Evolutionary conservation across 2,113 vertebrate genomes (phyloP).

Genomic region (Ranitomeya imitator): DNA sequence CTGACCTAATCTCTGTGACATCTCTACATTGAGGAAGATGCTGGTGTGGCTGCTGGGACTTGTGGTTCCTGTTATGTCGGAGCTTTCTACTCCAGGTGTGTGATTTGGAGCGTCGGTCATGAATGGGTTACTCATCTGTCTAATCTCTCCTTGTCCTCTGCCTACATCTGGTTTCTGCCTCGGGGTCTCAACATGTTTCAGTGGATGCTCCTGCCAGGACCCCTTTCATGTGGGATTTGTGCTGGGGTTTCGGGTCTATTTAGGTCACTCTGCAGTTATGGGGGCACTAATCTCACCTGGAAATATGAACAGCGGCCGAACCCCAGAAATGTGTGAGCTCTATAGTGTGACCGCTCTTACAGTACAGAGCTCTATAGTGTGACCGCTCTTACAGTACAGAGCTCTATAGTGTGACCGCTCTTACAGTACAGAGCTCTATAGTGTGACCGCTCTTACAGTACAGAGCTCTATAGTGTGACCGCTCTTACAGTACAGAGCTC

Average conservation of each 20-base stretch:
- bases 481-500: too few relatives aligned
- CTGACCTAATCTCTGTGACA: not conserved
- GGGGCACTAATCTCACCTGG: not conserved
- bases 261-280: not conserved
- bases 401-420: too few relatives aligned
- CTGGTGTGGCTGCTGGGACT: not conserved
- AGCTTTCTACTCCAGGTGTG: constrained; percentile 18
- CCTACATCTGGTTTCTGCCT: not conserved
- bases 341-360: too few relatives aligned
- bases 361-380: too few relatives aligned
- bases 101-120: not conserved
- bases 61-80: not conserved
- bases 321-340: not conserved
- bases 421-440: too few relatives aligned
- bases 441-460: too few relatives aligned
- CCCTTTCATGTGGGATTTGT: constrained; percentile 41
- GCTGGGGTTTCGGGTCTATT: constrained; percentile 4
- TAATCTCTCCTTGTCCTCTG: not conserved
- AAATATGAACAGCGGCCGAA: not conserved
- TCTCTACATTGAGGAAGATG: not conserved
- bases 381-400: too few relatives aligned
- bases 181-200: constrained; percentile 11
- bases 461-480: too few relatives aligned
- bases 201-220: not conserved
- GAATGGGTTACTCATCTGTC: not conserved